These are phyloP conservation scores for Vannuccia rotundouncinata DNA, from an alignment of 2,888 invertebrate species.

Conservation along the genomic window DNA sequence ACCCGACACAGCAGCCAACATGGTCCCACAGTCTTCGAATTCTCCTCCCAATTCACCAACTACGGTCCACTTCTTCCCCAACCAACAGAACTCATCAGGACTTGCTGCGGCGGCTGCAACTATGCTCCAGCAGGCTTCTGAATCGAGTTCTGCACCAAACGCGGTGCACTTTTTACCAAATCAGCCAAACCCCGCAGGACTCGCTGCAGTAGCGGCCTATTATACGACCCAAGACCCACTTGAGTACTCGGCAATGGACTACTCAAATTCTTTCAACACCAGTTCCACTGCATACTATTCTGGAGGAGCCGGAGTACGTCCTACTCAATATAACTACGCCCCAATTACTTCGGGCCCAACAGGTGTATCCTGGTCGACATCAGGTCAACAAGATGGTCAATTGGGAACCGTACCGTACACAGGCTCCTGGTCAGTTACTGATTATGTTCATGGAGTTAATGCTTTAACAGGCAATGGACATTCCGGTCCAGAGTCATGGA, in stretches of 20 bases:
- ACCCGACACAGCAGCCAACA: neutral
- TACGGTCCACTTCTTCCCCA: too few relatives aligned
- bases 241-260: slow-evolving; percentile 4
- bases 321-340: neutral
- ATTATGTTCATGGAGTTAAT: neutral
- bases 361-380: neutral
- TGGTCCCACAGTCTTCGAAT: too few relatives aligned
- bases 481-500: neutral
- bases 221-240: neutral
- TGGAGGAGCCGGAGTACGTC: neutral
- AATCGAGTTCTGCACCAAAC: neutral
- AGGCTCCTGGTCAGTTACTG: neutral
- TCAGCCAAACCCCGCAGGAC: neutral
- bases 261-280: neutral
- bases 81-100: too few relatives aligned
- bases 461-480: neutral
- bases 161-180: neutral
- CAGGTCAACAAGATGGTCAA: neutral
- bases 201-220: neutral
- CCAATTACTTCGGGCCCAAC: neutral
- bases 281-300: neutral
- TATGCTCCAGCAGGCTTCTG: neutral
- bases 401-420: neutral
- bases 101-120: neutral
- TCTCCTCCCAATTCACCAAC: too few relatives aligned